A percentile compares a stretch with the other conserved stretches of the same genome.
Evolutionary conservation across 2,113 vertebrate genomes (phyloP).

Genomic region (Leptobrachium leishanense): DNA sequence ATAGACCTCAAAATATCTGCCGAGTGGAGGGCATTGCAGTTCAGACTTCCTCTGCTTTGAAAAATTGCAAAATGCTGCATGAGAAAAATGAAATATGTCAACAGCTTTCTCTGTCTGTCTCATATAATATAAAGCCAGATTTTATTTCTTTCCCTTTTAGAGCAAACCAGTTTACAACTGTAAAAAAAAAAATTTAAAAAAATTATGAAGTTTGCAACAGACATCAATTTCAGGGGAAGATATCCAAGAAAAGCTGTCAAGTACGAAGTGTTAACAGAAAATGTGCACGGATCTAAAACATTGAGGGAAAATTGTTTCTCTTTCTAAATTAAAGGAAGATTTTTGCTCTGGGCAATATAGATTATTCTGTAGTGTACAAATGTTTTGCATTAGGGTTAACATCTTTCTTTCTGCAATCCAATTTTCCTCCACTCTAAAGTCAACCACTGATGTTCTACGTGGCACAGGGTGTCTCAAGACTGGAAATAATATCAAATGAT

Average conservation of each 20-base stretch:
- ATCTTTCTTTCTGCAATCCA: slow-evolving; percentile 64
- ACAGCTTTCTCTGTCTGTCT: slow-evolving; percentile 25
- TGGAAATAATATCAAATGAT: slow-evolving; percentile 68
- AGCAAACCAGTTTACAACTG: slow-evolving; percentile 10
- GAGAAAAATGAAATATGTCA: slow-evolving; percentile 53
- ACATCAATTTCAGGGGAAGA: slow-evolving; percentile 46
- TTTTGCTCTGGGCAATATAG: slow-evolving; percentile 63
- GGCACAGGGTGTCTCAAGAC: slow-evolving; percentile 56
- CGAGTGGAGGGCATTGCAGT: slow-evolving; percentile 7
- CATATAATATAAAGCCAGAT: slow-evolving; percentile 4
- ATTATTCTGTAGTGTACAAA: slow-evolving; percentile 59
- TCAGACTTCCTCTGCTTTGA: slow-evolving; percentile 28
- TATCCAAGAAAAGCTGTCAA: slow-evolving; percentile 59
- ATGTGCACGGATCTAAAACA: slow-evolving; percentile 53
- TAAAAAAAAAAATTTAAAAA: slow-evolving; percentile 33
- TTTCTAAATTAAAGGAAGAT: slow-evolving; percentile 61
- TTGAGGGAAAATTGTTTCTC: slow-evolving; percentile 55
- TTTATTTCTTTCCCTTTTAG: slow-evolving; percentile 6
- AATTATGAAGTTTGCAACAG: slow-evolving; percentile 13
- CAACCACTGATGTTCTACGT: slow-evolving; percentile 53
- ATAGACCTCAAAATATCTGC: slow-evolving; percentile 26
- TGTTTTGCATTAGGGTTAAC: slow-evolving; percentile 63
- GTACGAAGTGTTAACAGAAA: slow-evolving; percentile 56
- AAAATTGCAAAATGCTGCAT: slow-evolving; percentile 42
- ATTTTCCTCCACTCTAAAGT: slow-evolving; percentile 59